phyloP scores from a whole-genome alignment of 2,888 invertebrate species.

The Acrobasis repandana region DNA sequence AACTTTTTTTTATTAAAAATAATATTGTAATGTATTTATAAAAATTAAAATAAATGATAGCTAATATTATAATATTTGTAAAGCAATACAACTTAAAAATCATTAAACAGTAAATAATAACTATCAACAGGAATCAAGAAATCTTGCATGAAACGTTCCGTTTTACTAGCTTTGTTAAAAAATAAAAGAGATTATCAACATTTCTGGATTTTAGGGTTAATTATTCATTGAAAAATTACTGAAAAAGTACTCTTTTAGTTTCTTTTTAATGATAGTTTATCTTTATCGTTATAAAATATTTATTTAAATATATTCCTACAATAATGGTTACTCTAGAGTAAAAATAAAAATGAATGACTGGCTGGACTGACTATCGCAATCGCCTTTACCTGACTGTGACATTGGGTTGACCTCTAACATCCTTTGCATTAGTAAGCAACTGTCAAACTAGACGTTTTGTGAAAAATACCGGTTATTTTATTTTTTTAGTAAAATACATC shows the following conservation, averaged over 20 bases:
- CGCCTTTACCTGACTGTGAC: constrained; percentile 54
- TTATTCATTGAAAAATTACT: too few relatives aligned
- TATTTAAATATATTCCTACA: constrained; percentile 26
- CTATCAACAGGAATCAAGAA: neutral
- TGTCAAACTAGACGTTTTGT: constrained; percentile 53
- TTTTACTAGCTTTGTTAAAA: neutral
- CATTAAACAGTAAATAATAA: neutral
- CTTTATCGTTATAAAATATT: too few relatives aligned
- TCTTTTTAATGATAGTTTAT: too few relatives aligned
- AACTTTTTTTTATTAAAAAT: neutral
- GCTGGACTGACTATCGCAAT: constrained; percentile 3
- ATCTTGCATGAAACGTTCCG: neutral
- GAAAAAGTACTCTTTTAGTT: too few relatives aligned
- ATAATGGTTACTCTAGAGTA: constrained; percentile 39
- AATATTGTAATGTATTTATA: neutral
- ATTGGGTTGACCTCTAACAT: constrained; percentile 71
- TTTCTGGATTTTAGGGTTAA: constrained; percentile 23
- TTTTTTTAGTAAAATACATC: neutral
- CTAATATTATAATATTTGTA: neutral
- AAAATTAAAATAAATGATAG: neutral
- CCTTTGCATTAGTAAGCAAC: constrained; percentile 47
- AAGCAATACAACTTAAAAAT: neutral
- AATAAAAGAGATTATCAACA: neutral
- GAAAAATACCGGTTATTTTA: neutral
- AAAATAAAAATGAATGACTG: constrained; percentile 42